Base-by-base conservation (phyloP, 2,797 vertebrate genomes). In the Lagocephalus sceleratus region DNA sequence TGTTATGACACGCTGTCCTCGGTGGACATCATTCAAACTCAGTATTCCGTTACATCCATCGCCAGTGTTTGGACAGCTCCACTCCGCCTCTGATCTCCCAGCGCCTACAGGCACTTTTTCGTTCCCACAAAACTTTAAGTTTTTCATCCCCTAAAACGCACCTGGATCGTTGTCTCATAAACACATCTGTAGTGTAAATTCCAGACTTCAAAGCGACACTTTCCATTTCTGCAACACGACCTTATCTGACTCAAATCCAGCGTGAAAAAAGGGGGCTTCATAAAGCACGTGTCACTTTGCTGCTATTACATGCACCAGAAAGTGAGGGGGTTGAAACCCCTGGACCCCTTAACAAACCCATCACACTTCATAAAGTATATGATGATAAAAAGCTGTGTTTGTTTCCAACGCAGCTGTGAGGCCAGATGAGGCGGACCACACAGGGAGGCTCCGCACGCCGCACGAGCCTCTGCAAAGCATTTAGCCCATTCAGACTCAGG, bases 51-150 rank as follows among this genome's bases (percentile, higher is more conserved):
- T 60, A 65, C 70, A 75, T 71, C 52, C 57, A 54, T 68, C 70
- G 51, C 64, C 70, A 69, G 66, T 70, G 68, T 80, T 83, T 82
- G 57, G 73, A 76, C 73, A 75, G 65, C 22, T 16, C 60, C 38
- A n/a, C 61, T 65, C 67, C 29, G 51, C 54, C 50, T 67, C 68
- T 55, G 60, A 55, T 45, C 62, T 63, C 62, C 1, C 7, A 51
- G 55, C 26, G 14, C 23, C 60, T 29, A 49, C 3, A 4, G 48
- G 5, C 45, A 29, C 46, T 38, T 5, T 26, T 40, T 47, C 1
- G 4, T 7, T 48, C 8, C 19, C 16, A 23, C 21, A 29, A 39
- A 49, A 26, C 8, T 3, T 17, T 3, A 10, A 21, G 1, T 29
- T 5, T 10, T 25, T 23, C 38, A 14, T 56, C 20, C 38, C 10